Evolutionary conservation across 2,888 invertebrate species (phyloP).

Genomic region (Nymphalis polychloros): DNA sequence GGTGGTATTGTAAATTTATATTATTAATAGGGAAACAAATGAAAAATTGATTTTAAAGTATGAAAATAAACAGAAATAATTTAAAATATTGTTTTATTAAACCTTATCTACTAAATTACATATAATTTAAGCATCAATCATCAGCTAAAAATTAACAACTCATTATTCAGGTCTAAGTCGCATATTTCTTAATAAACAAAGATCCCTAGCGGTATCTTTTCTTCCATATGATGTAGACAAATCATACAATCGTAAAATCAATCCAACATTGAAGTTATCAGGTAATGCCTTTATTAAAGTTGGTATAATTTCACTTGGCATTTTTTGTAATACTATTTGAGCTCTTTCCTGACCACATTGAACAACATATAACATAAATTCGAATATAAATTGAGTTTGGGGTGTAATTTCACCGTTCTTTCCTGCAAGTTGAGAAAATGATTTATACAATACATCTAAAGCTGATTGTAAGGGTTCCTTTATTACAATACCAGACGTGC

Average conservation of each 20-base stretch:
- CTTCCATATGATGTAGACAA: constrained; percentile 88
- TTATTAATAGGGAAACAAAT: constrained; percentile 27
- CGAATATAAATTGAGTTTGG: constrained; percentile 90
- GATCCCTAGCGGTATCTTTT: constrained; percentile 92
- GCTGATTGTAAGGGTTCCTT: constrained; percentile 85
- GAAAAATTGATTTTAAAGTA: constrained; percentile 29
- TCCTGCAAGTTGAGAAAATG: constrained; percentile 86
- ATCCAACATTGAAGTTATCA: constrained; percentile 87
- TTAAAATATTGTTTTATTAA: constrained; percentile 29
- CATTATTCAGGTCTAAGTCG: constrained; percentile 81
- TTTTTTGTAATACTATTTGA: constrained; percentile 86
- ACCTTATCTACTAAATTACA: constrained; percentile 6
- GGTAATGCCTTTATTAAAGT: constrained; percentile 91
- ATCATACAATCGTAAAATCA: constrained; percentile 90
- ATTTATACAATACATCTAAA: constrained; percentile 85
- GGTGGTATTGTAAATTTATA: constrained; percentile 32
- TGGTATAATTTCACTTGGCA: constrained; percentile 89
- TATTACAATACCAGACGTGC: constrained; percentile 60
- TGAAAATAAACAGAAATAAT: constrained; percentile 29
- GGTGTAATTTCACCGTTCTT: constrained; percentile 90
- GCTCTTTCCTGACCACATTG: constrained; percentile 88
- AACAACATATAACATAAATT: constrained; percentile 88
- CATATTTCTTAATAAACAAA: constrained; percentile 93
- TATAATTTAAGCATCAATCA: background rate
- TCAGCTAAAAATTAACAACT: background rate